Conservation (phyloP, 2,113 vertebrate genomes). For the Heterotilapia buettikoferi region DNA sequence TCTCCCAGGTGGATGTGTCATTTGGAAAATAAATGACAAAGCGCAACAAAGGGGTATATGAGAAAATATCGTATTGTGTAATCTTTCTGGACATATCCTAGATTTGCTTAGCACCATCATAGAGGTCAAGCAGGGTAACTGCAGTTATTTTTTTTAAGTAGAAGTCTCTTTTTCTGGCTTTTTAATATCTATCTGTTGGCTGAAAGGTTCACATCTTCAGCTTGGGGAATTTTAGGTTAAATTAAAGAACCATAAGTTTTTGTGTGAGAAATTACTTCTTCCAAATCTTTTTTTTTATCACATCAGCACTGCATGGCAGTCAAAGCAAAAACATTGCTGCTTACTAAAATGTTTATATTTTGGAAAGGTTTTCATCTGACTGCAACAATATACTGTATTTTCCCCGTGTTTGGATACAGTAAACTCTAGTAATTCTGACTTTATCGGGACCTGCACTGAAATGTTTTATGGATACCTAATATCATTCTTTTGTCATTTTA, state of each 20-base stretch:
- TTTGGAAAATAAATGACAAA: not conserved
- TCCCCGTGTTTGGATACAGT: not conserved
- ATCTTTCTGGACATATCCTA: not conserved
- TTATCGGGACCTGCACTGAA: not conserved
- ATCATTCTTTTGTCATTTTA: constrained; percentile 2
- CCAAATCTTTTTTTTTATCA: not conserved
- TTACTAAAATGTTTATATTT: not conserved
- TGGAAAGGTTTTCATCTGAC: not conserved
- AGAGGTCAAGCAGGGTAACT: not conserved
- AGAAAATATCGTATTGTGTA: not conserved
- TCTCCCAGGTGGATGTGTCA: not conserved
- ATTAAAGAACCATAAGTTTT: not conserved
- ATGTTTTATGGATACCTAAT: not conserved
- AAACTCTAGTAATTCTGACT: not conserved
- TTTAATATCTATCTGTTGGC: no score
- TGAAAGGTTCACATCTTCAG: not conserved
- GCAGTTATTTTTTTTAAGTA: not conserved
- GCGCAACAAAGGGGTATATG: not conserved
- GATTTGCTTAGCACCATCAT: not conserved
- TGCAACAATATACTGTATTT: not conserved
- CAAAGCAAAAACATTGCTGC: not conserved
- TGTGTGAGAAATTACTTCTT: not conserved
- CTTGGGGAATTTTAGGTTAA: not conserved
- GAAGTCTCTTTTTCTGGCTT: not conserved
- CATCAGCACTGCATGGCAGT: not conserved